Evolutionary conservation across 2,113 vertebrate genomes (phyloP).

Genomic region (Pseudorectes ferrugineus): DNA sequence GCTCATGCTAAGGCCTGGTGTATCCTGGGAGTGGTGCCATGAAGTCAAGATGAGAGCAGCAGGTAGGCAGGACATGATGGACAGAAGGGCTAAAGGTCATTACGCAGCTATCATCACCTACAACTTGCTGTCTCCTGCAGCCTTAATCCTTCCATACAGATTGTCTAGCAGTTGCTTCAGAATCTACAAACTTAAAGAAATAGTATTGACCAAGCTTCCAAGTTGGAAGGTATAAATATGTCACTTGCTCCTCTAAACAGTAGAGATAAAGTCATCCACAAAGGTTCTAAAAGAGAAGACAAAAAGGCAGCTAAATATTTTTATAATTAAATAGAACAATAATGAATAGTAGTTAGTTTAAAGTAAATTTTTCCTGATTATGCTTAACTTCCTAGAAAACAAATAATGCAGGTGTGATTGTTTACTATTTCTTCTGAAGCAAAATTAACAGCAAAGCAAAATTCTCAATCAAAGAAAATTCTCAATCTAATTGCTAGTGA

Average conservation of each 20-base stretch:
- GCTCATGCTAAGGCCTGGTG: not conserved
- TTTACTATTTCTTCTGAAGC: not conserved
- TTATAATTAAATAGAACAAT: not conserved
- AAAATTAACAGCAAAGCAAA: not conserved
- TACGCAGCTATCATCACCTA: fast-evolving
- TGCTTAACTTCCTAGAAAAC: not conserved
- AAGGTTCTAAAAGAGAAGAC: not conserved
- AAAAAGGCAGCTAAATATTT: not conserved
- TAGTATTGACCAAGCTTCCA: not conserved
- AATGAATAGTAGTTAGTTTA: not conserved
- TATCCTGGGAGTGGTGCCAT: not conserved
- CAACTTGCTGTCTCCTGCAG: not conserved
- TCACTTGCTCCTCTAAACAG: not conserved
- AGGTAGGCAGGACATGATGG: not conserved
- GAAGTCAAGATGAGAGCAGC: not conserved
- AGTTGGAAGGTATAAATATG: not conserved
- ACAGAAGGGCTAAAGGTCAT: not conserved
- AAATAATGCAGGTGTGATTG: not conserved
- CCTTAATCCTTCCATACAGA: not conserved
- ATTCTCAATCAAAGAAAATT: not conserved
- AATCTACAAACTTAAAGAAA: not conserved
- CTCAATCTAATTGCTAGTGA: not conserved
- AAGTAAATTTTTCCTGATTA: not conserved
- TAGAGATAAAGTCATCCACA: not conserved
- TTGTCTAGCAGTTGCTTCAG: not conserved